These are phyloP conservation scores for Nerophis ophidion DNA, from an alignment of 2,113 vertebrate species.

Conservation along the genomic window DNA sequence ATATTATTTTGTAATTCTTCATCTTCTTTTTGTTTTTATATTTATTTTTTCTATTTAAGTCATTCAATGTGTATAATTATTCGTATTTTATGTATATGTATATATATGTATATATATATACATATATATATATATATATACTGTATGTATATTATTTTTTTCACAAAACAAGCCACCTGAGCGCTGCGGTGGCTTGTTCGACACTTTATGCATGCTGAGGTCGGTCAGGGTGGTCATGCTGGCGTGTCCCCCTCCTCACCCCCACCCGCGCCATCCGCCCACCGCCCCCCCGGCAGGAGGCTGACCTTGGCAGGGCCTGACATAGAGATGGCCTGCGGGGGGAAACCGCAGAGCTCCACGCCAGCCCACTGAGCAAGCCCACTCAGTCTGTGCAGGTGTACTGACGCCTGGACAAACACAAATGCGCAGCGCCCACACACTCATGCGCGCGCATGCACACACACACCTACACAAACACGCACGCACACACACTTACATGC, in stretches of 20 bases:
- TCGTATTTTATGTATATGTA: too few species aligned
- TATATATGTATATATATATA: too few species aligned
- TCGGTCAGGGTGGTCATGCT: slow-evolving; percentile 64
- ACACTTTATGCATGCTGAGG: slow-evolving; percentile 24
- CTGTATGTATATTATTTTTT: too few species aligned
- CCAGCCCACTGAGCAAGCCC: slow-evolving; percentile 66
- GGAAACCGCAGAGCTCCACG: slow-evolving; percentile 55
- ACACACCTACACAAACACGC: slow-evolving; percentile 15
- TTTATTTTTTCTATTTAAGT: too few species aligned
- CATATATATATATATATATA: too few species aligned
- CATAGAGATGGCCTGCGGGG: slow-evolving; percentile 70
- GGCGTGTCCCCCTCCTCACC: slow-evolving; percentile 42
- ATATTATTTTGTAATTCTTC: too few species aligned
- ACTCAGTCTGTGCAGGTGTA: slow-evolving; percentile 59
- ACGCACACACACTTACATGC: slow-evolving; percentile 17
- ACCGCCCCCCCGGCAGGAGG: slow-evolving; percentile 45
- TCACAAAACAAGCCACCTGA: too few species aligned
- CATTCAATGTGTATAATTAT: too few species aligned
- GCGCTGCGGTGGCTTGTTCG: too few species aligned
- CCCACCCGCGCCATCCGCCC: slow-evolving; percentile 3
- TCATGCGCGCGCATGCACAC: slow-evolving; percentile 18
- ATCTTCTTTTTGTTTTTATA: too few species aligned
- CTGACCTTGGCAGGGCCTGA: slow-evolving; percentile 73
- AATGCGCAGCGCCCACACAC: slow-evolving; percentile 24
- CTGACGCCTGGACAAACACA: slow-evolving; percentile 58